phyloP scores from a whole-genome alignment of 2,888 invertebrate species.

The Lagria hirta region DNA sequence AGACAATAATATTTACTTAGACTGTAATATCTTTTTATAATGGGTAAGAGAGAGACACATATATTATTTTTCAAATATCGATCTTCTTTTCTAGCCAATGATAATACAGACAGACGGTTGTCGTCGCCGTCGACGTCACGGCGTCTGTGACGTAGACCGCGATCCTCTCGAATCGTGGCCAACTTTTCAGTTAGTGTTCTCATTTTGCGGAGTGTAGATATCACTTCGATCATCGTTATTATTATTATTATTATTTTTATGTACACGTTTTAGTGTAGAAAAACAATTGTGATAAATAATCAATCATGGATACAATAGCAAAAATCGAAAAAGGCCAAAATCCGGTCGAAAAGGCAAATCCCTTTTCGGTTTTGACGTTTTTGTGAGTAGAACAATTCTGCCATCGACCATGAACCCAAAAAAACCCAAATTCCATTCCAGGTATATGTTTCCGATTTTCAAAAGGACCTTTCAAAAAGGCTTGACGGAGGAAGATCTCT shows the following conservation, averaged over 20 bases:
- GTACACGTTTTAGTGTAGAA: conserved; percentile 25
- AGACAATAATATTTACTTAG: too few relatives aligned
- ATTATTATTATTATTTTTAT: conserved; percentile 6
- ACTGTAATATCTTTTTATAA: not conserved
- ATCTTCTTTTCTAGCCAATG: conserved; percentile 14
- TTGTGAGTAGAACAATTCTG: conserved; percentile 19
- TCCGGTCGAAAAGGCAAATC: conserved; percentile 13
- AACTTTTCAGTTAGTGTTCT: conserved; percentile 17
- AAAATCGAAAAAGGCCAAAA: conserved; percentile 15
- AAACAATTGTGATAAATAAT: conserved; percentile 14
- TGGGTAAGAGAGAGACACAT: conserved; percentile 4
- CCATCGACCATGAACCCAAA: too few relatives aligned
- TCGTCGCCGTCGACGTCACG: conserved; percentile 8
- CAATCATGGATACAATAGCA: conserved; percentile 18
- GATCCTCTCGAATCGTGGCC: conserved; percentile 7
- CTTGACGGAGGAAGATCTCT: conserved; percentile 71
- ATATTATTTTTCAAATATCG: conserved; percentile 9
- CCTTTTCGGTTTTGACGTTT: conserved; percentile 17
- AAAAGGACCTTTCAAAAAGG: conserved; percentile 69
- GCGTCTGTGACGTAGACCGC: conserved; percentile 15
- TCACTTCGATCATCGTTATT: conserved; percentile 1
- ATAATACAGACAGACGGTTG: conserved; percentile 5
- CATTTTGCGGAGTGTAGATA: conserved; percentile 7
- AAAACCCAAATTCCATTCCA: too few relatives aligned
- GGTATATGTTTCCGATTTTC: conserved; percentile 77